Evolutionary conservation across 2,888 invertebrate genomes (phyloP), one percentile per base, ranked within the genome.

Genomic region (Hoplodrina ambigua): DNA sequence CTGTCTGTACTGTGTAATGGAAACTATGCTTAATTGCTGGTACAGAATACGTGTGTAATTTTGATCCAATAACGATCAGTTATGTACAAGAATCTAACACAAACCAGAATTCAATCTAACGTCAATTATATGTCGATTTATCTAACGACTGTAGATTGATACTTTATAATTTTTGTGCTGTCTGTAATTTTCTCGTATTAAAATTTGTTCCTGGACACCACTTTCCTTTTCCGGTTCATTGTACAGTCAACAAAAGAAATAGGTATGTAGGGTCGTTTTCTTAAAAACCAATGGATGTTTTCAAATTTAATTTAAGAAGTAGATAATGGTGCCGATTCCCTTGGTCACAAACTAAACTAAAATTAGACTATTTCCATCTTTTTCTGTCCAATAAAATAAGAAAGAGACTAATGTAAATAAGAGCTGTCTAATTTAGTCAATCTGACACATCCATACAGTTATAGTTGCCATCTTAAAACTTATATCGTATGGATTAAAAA

Each of bases 101-200:
- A 53, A 72, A 66, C 66, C 52, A 62, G 66, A 71, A 52, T 49
- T 44, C 33, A 33, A 53, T 44, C 44, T 54, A 19, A 25, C 52
- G 46, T 13, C 53, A 60, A 76, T 76, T 67, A 75, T 55, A 60
- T 54, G 33, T 52, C 20, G 30, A 65, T 75, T 75, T 72, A 76
- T 72, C 30, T 11, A 57, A 57, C 60, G 53, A 54, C 44, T 53
- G 52, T 25, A 50, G 62, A 68, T 56, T 63, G 55, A 65, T 72
- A 63, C 53, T 57, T 44, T n/a, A 58, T 50, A 65, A 37, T 64
- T 41, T 75, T 56, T 68, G 67, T 46, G 13, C 52, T 57, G 52
- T 57, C 52, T 57, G 52, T 57, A 54, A 76, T 72, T 76, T 76
- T 37, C 63, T 61, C 3, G 11, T 19, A 53, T 46, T 20, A 49